Base-by-base conservation (phyloP, 2,113 vertebrate genomes). In the Crypturellus undulatus region DNA sequence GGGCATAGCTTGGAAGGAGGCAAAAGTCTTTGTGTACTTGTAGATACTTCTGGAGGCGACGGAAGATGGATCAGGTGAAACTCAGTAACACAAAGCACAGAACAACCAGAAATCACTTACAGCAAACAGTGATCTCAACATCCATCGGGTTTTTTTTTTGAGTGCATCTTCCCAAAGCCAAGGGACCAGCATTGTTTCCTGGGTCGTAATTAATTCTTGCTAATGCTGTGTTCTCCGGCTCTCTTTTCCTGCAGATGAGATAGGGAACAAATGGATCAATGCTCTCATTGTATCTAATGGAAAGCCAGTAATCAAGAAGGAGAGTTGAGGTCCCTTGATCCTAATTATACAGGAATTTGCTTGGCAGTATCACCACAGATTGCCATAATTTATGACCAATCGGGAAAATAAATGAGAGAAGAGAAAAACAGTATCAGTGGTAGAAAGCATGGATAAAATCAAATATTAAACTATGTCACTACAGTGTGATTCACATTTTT, bases 191-290 rank as follows among this genome's bases (percentile, higher is more conserved):
- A 77, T 60, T 92, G 68, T 73, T 59, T 52, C 75, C 70, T 87
- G 79, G 87, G 87, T 89, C 34, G 91, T 93, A 67, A 94, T 77
- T 68, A 90, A 20, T 87, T 92, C 87, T 94, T 92, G 95, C 67
- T 89, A 95, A 90, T 87, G 70, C 75, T 42, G 0, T 69, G 67
- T 89, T 89, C 67, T 91, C 70, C 79, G 49, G 88, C 80, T 88
- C 92, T 85, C 89, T 88, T 43, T 88, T 94, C 93, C 83, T 19
- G 4, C 95, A 70, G 83, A 70, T 96, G 94, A 91, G 67, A 83
- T 90, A 96, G 91, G 88, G 68, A 87, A 90, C 82, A 92, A 90
- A 90, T 28, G 36, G 68, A 91, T 96, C 93, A 96, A 90, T 92
- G 92, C 40, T 83, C n/a, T 92, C 79, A 88, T 93, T 96, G 93